Conservation (phyloP, 2,113 vertebrate species). For the Boulengeromyrus knoepffleri region DNA sequence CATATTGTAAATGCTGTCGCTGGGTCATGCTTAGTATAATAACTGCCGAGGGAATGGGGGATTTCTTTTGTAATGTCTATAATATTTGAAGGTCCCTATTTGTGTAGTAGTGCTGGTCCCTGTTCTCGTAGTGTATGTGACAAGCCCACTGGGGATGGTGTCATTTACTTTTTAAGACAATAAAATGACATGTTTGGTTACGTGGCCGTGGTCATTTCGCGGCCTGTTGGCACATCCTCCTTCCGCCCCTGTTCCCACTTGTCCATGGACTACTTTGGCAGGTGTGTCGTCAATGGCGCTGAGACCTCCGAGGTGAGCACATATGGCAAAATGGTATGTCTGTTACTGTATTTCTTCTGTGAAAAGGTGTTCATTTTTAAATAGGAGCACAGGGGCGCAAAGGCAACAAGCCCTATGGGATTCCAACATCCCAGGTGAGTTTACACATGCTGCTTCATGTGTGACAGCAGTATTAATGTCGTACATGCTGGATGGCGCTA, state of each 20-base stretch:
- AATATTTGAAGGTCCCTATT: slow-evolving; percentile 94
- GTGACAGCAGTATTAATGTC: neutral
- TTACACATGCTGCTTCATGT: neutral
- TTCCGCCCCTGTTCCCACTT: neutral
- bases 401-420: neutral
- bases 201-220: slow-evolving; percentile 29
- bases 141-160: slow-evolving; percentile 93
- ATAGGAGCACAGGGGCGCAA: neutral
- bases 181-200: slow-evolving; percentile 97
- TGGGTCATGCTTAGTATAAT: slow-evolving; percentile 97
- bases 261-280: neutral
- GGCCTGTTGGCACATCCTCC: neutral
- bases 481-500: neutral
- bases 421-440: neutral
- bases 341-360: neutral
- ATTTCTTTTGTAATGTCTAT: slow-evolving; percentile 84
- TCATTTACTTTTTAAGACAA: slow-evolving; percentile 97
- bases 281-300: neutral
- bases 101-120: slow-evolving; percentile 94
- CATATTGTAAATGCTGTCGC: slow-evolving; percentile 98
- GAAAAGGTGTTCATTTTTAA: neutral
- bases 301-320: neutral
- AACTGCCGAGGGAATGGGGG: slow-evolving; percentile 72
- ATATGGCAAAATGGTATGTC: neutral
- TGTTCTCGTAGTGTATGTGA: slow-evolving; percentile 95